A percentile compares a stretch with the other conserved stretches of the same genome.
Conservation (phyloP, 92 coral and sea anemone genomes). For the Siderastrea siderea region DNA sequence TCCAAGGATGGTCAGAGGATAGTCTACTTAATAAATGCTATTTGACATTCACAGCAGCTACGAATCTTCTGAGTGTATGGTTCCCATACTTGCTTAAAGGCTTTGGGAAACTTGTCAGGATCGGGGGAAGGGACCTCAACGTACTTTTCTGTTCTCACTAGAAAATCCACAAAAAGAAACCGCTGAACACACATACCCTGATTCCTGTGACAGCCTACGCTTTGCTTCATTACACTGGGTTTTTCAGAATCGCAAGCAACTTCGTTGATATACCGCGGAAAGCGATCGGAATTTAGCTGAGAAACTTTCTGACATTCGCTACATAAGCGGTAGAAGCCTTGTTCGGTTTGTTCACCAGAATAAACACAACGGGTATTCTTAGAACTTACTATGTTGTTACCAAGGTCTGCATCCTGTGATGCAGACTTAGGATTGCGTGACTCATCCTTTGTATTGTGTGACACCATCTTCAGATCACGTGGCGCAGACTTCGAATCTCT, state of each 20-base stretch:
- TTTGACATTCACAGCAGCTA: conserved; percentile 35
- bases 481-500: not conserved
- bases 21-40: not conserved
- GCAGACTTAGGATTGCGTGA: conserved; percentile 5
- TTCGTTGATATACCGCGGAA: conserved; percentile 74
- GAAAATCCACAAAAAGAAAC: conserved; percentile 6
- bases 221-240: not conserved
- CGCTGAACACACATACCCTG: conserved; percentile 34
- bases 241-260: conserved; percentile 49
- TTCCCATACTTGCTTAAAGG: conserved; percentile 34
- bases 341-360: conserved; percentile 19
- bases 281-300: conserved; percentile 15
- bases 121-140: conserved; percentile 4
- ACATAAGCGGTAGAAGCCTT: conserved; percentile 52
- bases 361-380: conserved; percentile 7
- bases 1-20: no score
- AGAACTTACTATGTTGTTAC: conserved; percentile 20
- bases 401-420: conserved; percentile 2
- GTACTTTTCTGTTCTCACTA: conserved; percentile 22
- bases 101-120: not conserved
- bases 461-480: not conserved
- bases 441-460: not conserved
- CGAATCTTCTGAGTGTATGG: conserved; percentile 27
- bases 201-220: not conserved
- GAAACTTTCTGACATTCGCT: conserved; percentile 60